Conservation (phyloP, 1,140 invertebrate species). For the Bicyclus anynana region DNA sequence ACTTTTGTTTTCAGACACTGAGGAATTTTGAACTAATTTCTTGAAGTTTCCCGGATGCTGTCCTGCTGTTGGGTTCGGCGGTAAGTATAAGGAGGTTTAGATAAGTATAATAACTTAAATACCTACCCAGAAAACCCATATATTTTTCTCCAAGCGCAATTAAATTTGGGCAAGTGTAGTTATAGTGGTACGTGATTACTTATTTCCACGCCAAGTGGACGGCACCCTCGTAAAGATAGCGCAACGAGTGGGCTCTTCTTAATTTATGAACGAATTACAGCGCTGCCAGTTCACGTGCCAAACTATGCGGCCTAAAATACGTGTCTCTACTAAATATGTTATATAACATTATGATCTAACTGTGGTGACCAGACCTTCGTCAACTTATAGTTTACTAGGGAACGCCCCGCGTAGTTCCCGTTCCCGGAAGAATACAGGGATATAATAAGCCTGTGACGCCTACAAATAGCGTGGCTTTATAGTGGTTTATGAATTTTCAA, state of each 20-base stretch:
- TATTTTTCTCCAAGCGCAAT: slow-evolving; percentile 3
- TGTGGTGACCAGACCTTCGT: too few species aligned
- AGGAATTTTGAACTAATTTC: too few species aligned
- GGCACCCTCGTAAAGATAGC: slow-evolving; percentile 62
- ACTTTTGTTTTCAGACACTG: too few species aligned
- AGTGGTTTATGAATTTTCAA: too few species aligned
- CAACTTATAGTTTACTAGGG: too few species aligned
- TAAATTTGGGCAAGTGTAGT: slow-evolving; percentile 30
- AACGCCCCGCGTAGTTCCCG: too few species aligned
- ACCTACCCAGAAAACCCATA: not conserved
- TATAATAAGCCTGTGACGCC: too few species aligned
- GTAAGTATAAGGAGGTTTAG: too few species aligned
- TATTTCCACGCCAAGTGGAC: slow-evolving; percentile 56
- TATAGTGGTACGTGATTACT: slow-evolving; percentile 46
- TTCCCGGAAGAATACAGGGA: too few species aligned
- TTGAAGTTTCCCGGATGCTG: too few species aligned
- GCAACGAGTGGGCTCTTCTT: slow-evolving; percentile 52
- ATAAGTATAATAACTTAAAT: not conserved
- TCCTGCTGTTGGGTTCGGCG: too few species aligned
- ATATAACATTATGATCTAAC: not conserved
- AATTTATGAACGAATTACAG: slow-evolving; percentile 39
- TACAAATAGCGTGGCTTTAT: too few species aligned
- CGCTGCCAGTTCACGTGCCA: slow-evolving; percentile 28
- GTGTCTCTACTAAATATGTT: not conserved
- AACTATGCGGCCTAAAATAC: slow-evolving; percentile 13